Percentiles rank a stretch among this genome's conserved stretches.
These are phyloP conservation scores for Stichodactyla helianthus DNA, from an alignment of 64 coral and sea anemone species.

Conservation along the genomic window DNA sequence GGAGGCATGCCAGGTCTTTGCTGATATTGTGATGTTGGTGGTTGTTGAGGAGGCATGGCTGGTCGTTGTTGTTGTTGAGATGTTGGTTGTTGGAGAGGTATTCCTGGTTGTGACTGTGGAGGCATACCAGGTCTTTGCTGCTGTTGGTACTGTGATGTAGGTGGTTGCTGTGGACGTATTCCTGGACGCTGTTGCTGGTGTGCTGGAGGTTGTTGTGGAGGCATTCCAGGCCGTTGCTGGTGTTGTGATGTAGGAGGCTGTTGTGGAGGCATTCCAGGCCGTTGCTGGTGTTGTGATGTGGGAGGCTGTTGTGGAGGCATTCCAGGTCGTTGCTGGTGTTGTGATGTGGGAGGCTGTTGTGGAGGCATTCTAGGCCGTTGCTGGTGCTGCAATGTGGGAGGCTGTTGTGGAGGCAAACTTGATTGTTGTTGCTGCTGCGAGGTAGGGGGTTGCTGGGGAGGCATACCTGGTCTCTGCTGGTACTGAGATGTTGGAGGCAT, in stretches of 20 bases:
- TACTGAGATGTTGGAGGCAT: background rate
- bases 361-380: constrained; percentile 20
- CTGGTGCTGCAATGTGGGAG: background rate
- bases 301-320: background rate
- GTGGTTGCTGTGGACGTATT: constrained; percentile 4
- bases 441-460: background rate
- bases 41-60: background rate
- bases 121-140: constrained; percentile 33
- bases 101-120: background rate
- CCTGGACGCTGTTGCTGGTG: constrained; percentile 14
- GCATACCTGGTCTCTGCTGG: background rate
- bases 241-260: constrained; percentile 26
- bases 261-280: background rate
- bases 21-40: background rate
- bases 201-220: constrained; percentile 27
- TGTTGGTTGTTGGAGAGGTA: constrained; percentile 4
- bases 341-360: background rate
- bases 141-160: constrained; percentile 29
- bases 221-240: background rate
- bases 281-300: background rate
- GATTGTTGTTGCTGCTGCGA: background rate
- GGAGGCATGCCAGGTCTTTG: constrained; percentile 1
- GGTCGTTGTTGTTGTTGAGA: background rate
- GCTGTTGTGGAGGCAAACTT: background rate
- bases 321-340: background rate